These are phyloP conservation scores for Nasonia longicornis DNA, from an alignment of 1,140 invertebrate species.

Conservation along the genomic window DNA sequence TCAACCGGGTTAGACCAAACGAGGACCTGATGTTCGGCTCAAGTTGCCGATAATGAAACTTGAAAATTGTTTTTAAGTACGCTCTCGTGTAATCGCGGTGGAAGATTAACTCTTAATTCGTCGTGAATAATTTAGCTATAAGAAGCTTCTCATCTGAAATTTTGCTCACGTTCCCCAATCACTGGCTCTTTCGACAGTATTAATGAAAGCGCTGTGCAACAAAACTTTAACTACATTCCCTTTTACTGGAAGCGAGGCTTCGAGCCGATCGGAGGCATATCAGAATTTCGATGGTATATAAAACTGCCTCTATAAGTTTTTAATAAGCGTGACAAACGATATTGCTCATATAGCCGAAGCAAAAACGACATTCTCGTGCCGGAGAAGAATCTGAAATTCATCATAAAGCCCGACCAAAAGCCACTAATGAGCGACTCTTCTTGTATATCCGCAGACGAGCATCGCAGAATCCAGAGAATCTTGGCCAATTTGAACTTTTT, in stretches of 20 bases:
- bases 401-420: conserved; percentile 26
- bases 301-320: neutral
- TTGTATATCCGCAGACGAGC: neutral
- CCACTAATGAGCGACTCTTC: conserved; percentile 25
- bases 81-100: neutral
- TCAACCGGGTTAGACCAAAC: neutral
- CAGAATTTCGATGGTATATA: neutral
- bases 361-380: neutral
- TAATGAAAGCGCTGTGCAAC: neutral
- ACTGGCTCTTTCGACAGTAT: neutral
- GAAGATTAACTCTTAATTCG: neutral
- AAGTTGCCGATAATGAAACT: neutral
- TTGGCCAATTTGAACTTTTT: conserved; percentile 39
- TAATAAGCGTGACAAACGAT: neutral
- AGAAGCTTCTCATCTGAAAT: neutral
- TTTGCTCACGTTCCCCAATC: neutral
- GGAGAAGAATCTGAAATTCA: conserved; percentile 26
- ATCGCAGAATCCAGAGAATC: conserved; percentile 35
- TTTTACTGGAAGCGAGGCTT: neutral
- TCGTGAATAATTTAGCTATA: neutral
- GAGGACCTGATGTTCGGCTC: neutral
- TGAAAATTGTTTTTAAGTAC: neutral
- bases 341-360: neutral
- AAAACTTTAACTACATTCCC: neutral
- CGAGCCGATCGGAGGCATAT: no score